phyloP scores from a whole-genome alignment of 1,140 invertebrate species.

The Vanessa tameamea region DNA sequence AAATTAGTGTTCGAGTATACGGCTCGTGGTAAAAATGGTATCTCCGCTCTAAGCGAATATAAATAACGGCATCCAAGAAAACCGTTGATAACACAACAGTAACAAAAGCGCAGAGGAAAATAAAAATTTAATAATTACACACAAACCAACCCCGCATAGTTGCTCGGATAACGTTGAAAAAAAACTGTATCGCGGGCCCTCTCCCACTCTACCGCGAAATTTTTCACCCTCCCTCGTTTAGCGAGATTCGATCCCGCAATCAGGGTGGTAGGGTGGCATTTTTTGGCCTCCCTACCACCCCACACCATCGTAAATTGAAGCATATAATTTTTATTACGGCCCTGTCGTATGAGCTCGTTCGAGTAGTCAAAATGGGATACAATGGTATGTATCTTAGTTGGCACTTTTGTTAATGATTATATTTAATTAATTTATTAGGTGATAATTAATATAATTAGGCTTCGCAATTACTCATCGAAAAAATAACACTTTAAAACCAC shows the following conservation, averaged over 20 bases:
- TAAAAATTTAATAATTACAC: constrained; percentile 76
- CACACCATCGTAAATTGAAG: constrained; percentile 76
- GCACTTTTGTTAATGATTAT: constrained; percentile 25
- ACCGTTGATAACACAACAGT: constrained; percentile 26
- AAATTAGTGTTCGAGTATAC: background rate
- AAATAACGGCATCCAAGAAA: constrained; percentile 21
- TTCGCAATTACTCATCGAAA: background rate
- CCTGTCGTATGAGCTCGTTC: constrained; percentile 69
- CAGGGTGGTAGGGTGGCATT: constrained; percentile 65
- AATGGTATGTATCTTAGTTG: constrained; percentile 36
- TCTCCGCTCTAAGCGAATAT: constrained; percentile 2
- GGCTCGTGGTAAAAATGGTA: too few relatives aligned
- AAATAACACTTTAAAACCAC: too few relatives aligned
- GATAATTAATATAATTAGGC: constrained; percentile 4
- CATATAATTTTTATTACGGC: constrained; percentile 81
- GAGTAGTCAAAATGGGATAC: constrained; percentile 60
- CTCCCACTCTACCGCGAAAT: constrained; percentile 60
- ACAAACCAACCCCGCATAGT: constrained; percentile 68
- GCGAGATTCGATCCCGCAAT: constrained; percentile 79
- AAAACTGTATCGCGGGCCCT: constrained; percentile 70
- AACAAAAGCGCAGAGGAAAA: constrained; percentile 47
- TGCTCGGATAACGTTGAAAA: constrained; percentile 73
- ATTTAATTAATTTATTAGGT: constrained; percentile 8
- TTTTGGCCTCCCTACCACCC: constrained; percentile 59
- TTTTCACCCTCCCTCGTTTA: constrained; percentile 74